These are phyloP conservation scores for Eupristina koningsbergeri DNA, from an alignment of 1,140 invertebrate species.

Conservation along the genomic window DNA sequence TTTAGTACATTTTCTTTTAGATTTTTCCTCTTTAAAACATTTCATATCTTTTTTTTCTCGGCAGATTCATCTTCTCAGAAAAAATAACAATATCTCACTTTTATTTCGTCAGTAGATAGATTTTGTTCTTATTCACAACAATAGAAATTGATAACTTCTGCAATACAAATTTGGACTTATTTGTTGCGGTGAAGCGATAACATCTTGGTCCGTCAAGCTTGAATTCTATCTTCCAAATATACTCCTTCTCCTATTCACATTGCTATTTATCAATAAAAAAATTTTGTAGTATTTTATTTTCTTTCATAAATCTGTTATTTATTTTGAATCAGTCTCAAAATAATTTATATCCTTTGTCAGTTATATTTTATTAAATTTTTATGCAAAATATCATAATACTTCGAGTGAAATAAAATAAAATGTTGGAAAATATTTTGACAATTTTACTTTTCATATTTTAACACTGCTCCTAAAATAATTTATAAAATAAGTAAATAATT, in stretches of 20 bases:
- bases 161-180: background rate
- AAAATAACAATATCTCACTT: background rate
- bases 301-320: too few relatives aligned
- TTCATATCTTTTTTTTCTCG: background rate
- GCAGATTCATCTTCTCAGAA: background rate
- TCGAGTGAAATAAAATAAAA: too few relatives aligned
- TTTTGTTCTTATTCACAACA: background rate
- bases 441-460: too few relatives aligned
- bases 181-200: background rate
- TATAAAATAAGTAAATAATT: too few relatives aligned
- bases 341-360: background rate
- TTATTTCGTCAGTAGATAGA: background rate
- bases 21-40: background rate
- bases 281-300: too few relatives aligned
- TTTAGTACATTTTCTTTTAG: too few relatives aligned
- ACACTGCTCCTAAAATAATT: too few relatives aligned
- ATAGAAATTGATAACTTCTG: background rate
- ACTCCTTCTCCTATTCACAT: background rate
- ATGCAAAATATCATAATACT: too few relatives aligned
- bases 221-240: background rate
- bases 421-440: too few relatives aligned
- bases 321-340: too few relatives aligned
- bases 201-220: background rate
- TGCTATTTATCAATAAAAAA: background rate
- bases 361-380: background rate